Evolutionary conservation across 2,797 vertebrate species (phyloP), one percentile per base, ranked within the genome.

Genomic region (Acipenser ruthenus): DNA sequence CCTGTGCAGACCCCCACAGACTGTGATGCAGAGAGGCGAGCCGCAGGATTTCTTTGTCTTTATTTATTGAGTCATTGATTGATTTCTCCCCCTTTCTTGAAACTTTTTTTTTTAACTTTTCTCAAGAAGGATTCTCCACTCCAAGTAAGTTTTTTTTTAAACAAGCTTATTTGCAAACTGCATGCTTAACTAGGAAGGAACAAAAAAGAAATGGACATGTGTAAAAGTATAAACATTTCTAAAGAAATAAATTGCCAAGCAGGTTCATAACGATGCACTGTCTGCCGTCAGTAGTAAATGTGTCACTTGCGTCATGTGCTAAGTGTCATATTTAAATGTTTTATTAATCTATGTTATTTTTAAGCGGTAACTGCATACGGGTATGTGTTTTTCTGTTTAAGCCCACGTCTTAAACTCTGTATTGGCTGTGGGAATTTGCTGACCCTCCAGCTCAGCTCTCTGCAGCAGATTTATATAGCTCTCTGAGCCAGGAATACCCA

Each of bases 1-100:
- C 80, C 81, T 78, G 83, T 83, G 87, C 90, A 90, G 87, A 80
- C 37, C 37, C 37, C 37, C 76, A 87, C 80, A 82, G 79, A 80
- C 77, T 65, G 64, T 73, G 77, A 73, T 75, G 55, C 75, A 82
- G 78, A 82, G 73, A 37, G 78, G 74, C 69, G 70, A 79, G 79
- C 69, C 78, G 62, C 81, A 78, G 84, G 37, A 37, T 37, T 37
- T 37, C 37, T 37, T 37, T 37, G 37, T 5, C 37, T 37, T 37
- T 37, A 37, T 37, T 37, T 37, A 37, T 37, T 37, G 37, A 37
- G 37, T 5, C 37, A 37, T 37, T 37, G 37, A 71, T 64, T 75
- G 37, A 37, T 37, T 37, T 37, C 72, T 52, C 71, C 77, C 73
- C 23, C 50, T 56, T 75, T 60, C 76, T 74, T 64, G 67, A 66